Evolutionary conservation across 1,140 invertebrate species (phyloP), one percentile per base, ranked within the genome.

Genomic region (Calycopis cecrops): DNA sequence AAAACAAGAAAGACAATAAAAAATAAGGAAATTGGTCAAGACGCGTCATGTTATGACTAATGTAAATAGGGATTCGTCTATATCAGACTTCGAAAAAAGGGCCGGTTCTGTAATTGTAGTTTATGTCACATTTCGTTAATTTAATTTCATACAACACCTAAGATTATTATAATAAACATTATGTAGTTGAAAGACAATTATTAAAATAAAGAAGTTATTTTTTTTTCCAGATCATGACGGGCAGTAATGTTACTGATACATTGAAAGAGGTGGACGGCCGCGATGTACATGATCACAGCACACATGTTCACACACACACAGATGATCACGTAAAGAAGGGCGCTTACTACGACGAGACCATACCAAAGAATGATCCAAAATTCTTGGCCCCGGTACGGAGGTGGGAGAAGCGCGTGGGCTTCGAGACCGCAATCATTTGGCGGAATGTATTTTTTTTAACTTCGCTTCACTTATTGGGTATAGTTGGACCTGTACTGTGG

Each of bases 381-480:
- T 75, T 75, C 37, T 47, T 82, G 9, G 37, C 50, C 3, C 60
- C 68, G 0, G 37, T 78, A 18, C 67, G 80, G 52, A 56, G 56
- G 55, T 77, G 70, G 73, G 81, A 85, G 49, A 81, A 76, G 62
- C 59, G 52, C 14, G 60, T 73, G 53, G 82, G 78, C 7, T 85
- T 85, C 52, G 51, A 75, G 1, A 85, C 82, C 14, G 63, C 75
- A 14, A 72, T 85, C 4, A 60, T 64, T 42, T 85, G 81, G 79
- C 66, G 50, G 9, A 77, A 71, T 33, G 53, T 62, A n/a, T 57
- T 76, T 37, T 10, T 55, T 6, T 75, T 85, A 37, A 55, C 42
- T 7, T 9, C 60, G 7, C 65, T 76, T 17, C 81, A 85, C 28
- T 12, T 74, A 10, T 11, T 70, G 9, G 52, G 56, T 9, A 14